Conservation (phyloP, 2,797 vertebrate species). For the Rhabdomys pumilio region DNA sequence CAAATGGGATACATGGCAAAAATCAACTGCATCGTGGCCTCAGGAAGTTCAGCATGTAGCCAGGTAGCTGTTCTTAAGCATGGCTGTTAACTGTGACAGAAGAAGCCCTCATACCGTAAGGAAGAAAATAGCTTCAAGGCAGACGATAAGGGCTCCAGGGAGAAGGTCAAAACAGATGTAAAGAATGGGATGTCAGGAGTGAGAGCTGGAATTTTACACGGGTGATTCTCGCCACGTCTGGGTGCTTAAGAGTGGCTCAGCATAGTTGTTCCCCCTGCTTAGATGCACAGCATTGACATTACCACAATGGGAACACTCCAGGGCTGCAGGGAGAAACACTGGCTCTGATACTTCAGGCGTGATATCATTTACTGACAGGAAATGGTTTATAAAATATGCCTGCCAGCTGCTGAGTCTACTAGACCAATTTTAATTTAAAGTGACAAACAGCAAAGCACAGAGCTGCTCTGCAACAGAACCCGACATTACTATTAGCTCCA, state of each 20-base stretch:
- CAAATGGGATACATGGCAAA: constrained; percentile 32
- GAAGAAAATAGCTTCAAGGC: constrained; percentile 63
- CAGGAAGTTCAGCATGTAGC: constrained; percentile 56
- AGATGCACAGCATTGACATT: neutral
- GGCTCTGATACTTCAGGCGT: constrained; percentile 28
- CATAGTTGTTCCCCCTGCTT: neutral
- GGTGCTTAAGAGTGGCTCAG: constrained; percentile 5
- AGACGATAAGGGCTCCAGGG: neutral
- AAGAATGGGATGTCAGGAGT: neutral
- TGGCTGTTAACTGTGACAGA: constrained; percentile 74
- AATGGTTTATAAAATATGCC: constrained; percentile 49
- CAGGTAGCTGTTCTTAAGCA: constrained; percentile 62
- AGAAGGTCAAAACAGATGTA: constrained; percentile 23
- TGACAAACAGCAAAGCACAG: constrained; percentile 1
- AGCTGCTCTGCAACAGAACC: neutral
- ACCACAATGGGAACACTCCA: neutral
- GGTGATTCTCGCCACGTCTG: neutral
- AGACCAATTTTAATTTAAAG: constrained; percentile 62
- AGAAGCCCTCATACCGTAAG: constrained; percentile 56
- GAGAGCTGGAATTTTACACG: neutral
- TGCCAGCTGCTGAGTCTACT: constrained; percentile 17
- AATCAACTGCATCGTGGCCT: constrained; percentile 68
- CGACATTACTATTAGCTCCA: neutral
- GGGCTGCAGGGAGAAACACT: constrained; percentile 1
- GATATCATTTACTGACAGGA: constrained; percentile 19